Evolutionary conservation across 1,140 invertebrate species (phyloP).

Genomic region (Gryon sp.): DNA sequence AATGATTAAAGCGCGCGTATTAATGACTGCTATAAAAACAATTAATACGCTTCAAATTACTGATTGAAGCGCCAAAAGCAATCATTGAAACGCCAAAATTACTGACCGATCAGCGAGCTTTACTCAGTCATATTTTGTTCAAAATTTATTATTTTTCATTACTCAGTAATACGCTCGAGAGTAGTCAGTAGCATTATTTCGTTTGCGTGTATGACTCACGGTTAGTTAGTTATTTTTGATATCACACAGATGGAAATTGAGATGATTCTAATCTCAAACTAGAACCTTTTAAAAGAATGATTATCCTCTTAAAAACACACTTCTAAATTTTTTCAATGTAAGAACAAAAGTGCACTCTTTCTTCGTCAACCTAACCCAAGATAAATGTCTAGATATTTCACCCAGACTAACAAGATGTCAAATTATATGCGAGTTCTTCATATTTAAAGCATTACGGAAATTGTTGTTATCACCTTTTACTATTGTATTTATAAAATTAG

Average conservation of each 20-base stretch:
- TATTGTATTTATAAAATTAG: too few species aligned
- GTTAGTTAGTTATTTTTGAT: slow-evolving; percentile 14
- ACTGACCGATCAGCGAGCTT: too few species aligned
- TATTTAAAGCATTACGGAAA: neutral
- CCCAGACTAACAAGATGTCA: slow-evolving; percentile 44
- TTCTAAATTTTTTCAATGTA: slow-evolving; percentile 38
- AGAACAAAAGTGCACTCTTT: slow-evolving; percentile 42
- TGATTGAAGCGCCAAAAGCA: too few species aligned
- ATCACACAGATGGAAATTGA: slow-evolving; percentile 17
- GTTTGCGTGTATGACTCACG: too few species aligned
- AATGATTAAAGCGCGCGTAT: too few species aligned
- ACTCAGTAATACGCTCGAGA: too few species aligned
- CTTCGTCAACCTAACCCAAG: slow-evolving; percentile 4
- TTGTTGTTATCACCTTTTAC: slow-evolving; percentile 18
- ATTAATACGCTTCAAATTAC: too few species aligned
- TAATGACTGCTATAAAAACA: too few species aligned
- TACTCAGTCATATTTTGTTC: too few species aligned
- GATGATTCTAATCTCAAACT: slow-evolving; percentile 44
- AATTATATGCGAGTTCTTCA: slow-evolving; percentile 33
- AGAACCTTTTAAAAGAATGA: slow-evolving; percentile 44
- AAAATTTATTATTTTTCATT: too few species aligned
- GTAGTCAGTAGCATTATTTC: too few species aligned
- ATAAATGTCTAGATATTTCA: slow-evolving; percentile 48
- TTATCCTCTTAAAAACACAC: slow-evolving; percentile 37
- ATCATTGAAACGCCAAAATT: too few species aligned